phyloP scores from a whole-genome alignment of 1,140 invertebrate genomes.

The Vanessa tameamea region DNA sequence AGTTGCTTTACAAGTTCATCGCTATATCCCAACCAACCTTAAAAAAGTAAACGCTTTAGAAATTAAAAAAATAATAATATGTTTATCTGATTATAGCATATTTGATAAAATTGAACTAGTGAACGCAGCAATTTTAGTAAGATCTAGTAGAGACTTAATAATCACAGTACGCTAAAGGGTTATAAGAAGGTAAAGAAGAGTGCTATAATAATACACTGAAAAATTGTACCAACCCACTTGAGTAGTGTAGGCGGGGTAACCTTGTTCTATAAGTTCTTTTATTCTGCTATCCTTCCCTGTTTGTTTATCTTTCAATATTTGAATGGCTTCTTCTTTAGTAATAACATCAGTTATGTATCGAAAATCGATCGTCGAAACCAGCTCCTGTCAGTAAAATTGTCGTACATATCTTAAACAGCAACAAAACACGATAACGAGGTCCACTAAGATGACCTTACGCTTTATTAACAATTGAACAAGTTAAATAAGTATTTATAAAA shows the following conservation, averaged over 20 bases:
- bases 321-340: slow-evolving; percentile 90
- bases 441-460: slow-evolving; percentile 18
- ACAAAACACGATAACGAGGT: slow-evolving; percentile 33
- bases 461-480: slow-evolving; percentile 17
- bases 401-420: slow-evolving; percentile 16
- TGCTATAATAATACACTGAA: background rate
- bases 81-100: no score
- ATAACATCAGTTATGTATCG: slow-evolving; percentile 90
- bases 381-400: slow-evolving; percentile 59
- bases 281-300: slow-evolving; percentile 83
- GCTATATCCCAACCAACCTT: slow-evolving; percentile 91
- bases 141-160: no score
- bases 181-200: background rate
- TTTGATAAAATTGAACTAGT: no score
- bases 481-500: background rate
- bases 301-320: slow-evolving; percentile 84
- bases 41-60: slow-evolving; percentile 24
- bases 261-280: slow-evolving; percentile 80
- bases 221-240: slow-evolving; percentile 82
- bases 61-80: background rate
- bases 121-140: no score
- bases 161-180: background rate
- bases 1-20: slow-evolving; percentile 85
- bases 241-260: slow-evolving; percentile 91
- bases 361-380: slow-evolving; percentile 94